These are phyloP conservation scores for Echiichthys vipera DNA, from an alignment of 2,797 vertebrate species.

Conservation along the genomic window DNA sequence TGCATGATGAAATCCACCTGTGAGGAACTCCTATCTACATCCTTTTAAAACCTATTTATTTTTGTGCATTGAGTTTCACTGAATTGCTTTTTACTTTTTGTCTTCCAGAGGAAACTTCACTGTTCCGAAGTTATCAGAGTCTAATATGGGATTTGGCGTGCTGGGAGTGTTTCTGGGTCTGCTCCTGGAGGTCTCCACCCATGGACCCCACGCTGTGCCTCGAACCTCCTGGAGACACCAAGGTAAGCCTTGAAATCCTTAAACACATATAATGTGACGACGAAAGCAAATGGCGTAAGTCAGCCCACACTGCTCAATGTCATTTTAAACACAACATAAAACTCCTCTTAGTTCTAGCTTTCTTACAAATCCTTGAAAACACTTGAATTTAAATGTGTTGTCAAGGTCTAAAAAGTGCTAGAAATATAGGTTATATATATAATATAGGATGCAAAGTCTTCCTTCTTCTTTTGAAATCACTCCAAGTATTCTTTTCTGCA, in stretches of 20 bases:
- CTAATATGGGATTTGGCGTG: slow-evolving; percentile 82
- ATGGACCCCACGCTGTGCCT: slow-evolving; percentile 88
- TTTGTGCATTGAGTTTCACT: neutral
- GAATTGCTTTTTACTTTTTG: neutral
- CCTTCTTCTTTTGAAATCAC: too few relatives aligned
- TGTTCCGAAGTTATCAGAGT: slow-evolving; percentile 76
- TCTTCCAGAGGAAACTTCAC: slow-evolving; percentile 86
- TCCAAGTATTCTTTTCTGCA: too few relatives aligned
- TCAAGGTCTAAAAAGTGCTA: too few relatives aligned
- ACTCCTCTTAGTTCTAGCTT: too few relatives aligned
- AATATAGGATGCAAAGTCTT: too few relatives aligned
- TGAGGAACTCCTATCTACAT: slow-evolving; percentile 21
- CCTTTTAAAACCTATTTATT: neutral
- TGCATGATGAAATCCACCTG: slow-evolving; percentile 25
- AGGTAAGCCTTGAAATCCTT: slow-evolving; percentile 81
- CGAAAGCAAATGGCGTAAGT: too few relatives aligned
- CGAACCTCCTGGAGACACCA: slow-evolving; percentile 92
- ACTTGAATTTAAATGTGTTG: too few relatives aligned
- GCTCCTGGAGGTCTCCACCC: slow-evolving; percentile 86
- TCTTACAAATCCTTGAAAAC: too few relatives aligned
- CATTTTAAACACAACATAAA: too few relatives aligned
- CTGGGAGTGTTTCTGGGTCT: slow-evolving; percentile 85
- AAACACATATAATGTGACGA: too few relatives aligned
- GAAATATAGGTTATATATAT: too few relatives aligned
- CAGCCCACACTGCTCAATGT: too few relatives aligned